Evolutionary conservation across 2,113 vertebrate genomes (phyloP).

Genomic region (Ceyx cyanopectus): DNA sequence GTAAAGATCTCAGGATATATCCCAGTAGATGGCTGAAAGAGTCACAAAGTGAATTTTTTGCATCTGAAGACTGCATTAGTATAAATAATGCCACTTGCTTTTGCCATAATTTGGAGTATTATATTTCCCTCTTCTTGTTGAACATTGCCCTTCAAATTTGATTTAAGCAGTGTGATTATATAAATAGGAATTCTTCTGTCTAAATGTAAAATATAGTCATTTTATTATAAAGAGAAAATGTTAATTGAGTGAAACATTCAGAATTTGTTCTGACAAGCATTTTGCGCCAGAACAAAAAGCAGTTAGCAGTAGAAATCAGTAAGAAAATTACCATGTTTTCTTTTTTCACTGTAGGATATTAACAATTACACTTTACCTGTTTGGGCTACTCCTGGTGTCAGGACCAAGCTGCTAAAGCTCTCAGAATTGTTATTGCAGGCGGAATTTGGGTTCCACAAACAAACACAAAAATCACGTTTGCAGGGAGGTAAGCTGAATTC

Average conservation of each 20-base stretch:
- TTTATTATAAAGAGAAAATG: neutral
- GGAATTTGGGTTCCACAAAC: constrained; percentile 78
- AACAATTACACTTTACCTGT: constrained; percentile 84
- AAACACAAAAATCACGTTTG: constrained; percentile 80
- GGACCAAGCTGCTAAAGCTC: constrained; percentile 78
- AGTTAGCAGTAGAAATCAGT: neutral
- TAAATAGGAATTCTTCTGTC: neutral
- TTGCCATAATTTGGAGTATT: neutral
- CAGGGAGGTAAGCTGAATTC: constrained; percentile 78
- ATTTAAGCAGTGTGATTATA: neutral
- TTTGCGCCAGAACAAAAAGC: neutral
- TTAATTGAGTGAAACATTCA: neutral
- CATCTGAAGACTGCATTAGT: neutral
- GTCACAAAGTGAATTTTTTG: neutral
- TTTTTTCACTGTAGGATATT: constrained; percentile 65
- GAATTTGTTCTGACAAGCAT: neutral
- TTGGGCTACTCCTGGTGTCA: constrained; percentile 82
- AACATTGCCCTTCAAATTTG: neutral
- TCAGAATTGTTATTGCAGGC: constrained; percentile 77
- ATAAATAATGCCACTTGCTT: neutral
- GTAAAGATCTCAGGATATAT: neutral
- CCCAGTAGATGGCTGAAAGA: neutral
- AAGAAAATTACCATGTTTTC: constrained; percentile 20
- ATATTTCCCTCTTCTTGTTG: neutral
- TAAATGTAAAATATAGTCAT: neutral